Conservation (phyloP, 2,888 invertebrate genomes). For the Sinelater perroti region DNA sequence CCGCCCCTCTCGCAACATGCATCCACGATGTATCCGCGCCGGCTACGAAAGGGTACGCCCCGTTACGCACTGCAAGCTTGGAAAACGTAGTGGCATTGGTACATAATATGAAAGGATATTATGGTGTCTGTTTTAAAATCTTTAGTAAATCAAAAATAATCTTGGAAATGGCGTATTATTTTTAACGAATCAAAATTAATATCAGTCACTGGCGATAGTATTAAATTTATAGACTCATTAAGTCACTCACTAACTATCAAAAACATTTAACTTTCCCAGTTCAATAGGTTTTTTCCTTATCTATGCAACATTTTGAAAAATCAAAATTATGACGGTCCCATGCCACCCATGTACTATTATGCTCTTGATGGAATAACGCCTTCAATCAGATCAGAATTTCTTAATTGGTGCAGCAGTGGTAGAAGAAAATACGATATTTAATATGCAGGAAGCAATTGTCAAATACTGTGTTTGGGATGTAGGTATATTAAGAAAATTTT, state of each 20-base stretch:
- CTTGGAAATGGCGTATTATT: too few species aligned
- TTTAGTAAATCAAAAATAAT: too few species aligned
- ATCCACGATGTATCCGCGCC: too few species aligned
- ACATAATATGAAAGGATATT: slow-evolving; percentile 30
- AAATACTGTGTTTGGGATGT: slow-evolving; percentile 41
- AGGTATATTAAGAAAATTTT: slow-evolving; percentile 35
- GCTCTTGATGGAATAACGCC: slow-evolving; percentile 40
- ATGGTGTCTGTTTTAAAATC: too few species aligned
- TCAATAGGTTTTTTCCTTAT: slow-evolving; percentile 31
- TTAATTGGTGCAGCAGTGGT: slow-evolving; percentile 36
- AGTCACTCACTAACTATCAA: slow-evolving; percentile 30
- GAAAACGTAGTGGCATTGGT: slow-evolving; percentile 11
- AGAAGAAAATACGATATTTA: slow-evolving; percentile 40
- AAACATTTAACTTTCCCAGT: slow-evolving; percentile 24
- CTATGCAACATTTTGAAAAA: slow-evolving; percentile 42
- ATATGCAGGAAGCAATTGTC: slow-evolving; percentile 46
- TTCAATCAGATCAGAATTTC: slow-evolving; percentile 34
- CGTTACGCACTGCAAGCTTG: too few species aligned
- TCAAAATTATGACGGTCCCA: slow-evolving; percentile 41
- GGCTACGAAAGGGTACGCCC: too few species aligned
- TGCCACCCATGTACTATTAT: slow-evolving; percentile 41
- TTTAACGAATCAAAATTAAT: slow-evolving; percentile 24
- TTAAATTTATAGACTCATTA: slow-evolving; percentile 33
- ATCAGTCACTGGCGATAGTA: slow-evolving; percentile 11
- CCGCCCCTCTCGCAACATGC: too few species aligned